Evolutionary conservation across 2,888 invertebrate species (phyloP), one percentile per base, ranked within the genome.

Genomic region (Eristalinus aeneus): DNA sequence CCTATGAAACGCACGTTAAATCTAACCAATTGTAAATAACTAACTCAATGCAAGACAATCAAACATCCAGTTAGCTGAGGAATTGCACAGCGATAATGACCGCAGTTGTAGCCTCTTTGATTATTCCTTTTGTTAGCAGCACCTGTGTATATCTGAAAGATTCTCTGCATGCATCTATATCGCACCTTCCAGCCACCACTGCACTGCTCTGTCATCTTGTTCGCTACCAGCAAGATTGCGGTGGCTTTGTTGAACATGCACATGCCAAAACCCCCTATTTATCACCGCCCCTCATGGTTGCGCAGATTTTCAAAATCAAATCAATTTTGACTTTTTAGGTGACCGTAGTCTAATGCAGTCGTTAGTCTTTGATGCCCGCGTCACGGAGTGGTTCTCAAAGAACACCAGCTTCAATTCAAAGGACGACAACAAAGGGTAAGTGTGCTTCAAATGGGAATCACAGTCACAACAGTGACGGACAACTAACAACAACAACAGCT

Each of bases 291-390:
- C 1, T 8, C 46, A 9, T n/a, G 0, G 46, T 8, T 16, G 6
- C 16, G n/a, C 8, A 46, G 16, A 6, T 46, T 46, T 46, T 46
- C 46, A 16, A 16, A 46, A 6, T 27, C 8, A 10, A 23, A 12
- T 46, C 46, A 23, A 23, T 79, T 71, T 79, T 36, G 63, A 74
- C 31, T 11, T 93, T 93, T 73, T 91, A 96, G 97, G 97, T 92
- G 97, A 98, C 91, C 95, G 97, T 88, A 96, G 96, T 89, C 93
- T 98, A 71, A 95, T 98, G 92, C 96, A 96, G 90, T 96, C 97
- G 69, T 93, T 98, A 67, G 96, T 98, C 1, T 97, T 96, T 90
- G 98, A 98, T 92, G 98, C 98, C 9, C 95, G 96, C 90, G 96
- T 96, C 88, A 98, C 98, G 1, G 95, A 96, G 88, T 97, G 97